Percentiles rank a stretch among this genome's conserved stretches.
phyloP scores from a whole-genome alignment of 2,888 invertebrate genomes.

The Athalia circularis region DNA sequence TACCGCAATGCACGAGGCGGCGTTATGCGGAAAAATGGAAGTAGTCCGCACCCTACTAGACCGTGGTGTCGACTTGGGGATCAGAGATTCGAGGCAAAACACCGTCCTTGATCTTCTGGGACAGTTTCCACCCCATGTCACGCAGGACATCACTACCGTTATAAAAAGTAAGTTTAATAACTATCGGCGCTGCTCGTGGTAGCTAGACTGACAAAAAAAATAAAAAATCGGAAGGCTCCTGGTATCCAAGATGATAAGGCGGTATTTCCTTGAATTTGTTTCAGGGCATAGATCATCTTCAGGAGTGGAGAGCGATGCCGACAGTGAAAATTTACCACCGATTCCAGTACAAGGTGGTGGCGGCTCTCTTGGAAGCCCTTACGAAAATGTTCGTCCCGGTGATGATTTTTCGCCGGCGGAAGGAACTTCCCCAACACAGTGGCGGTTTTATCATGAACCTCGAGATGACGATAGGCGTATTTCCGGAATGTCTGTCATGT shows the following conservation, averaged over 20 bases:
- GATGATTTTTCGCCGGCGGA: slow-evolving; percentile 76
- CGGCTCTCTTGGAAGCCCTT: slow-evolving; percentile 80
- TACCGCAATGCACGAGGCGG: slow-evolving; percentile 95
- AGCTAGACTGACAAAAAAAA: neutral
- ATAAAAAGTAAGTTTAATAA: slow-evolving; percentile 83
- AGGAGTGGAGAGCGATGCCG: slow-evolving; percentile 76
- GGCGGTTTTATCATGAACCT: slow-evolving; percentile 76
- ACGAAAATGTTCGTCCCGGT: slow-evolving; percentile 79
- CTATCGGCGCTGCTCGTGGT: too few relatives aligned
- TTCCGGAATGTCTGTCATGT: slow-evolving; percentile 78
- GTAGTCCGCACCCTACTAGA: slow-evolving; percentile 89
- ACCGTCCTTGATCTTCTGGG: slow-evolving; percentile 91
- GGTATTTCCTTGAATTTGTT: neutral
- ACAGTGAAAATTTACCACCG: slow-evolving; percentile 80
- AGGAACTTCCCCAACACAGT: slow-evolving; percentile 76
- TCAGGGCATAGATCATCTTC: slow-evolving; percentile 72
- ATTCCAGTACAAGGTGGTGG: slow-evolving; percentile 77
- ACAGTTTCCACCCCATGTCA: slow-evolving; percentile 92
- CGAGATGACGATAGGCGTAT: slow-evolving; percentile 77
- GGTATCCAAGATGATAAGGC: too few relatives aligned
- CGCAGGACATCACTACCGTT: slow-evolving; percentile 89
- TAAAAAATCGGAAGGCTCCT: neutral
- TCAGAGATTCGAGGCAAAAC: slow-evolving; percentile 86
- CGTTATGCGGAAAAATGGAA: slow-evolving; percentile 91
- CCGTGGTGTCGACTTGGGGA: slow-evolving; percentile 87